phyloP scores from a whole-genome alignment of 2,888 invertebrate genomes.

The Chrysotoxum bicinctum region DNA sequence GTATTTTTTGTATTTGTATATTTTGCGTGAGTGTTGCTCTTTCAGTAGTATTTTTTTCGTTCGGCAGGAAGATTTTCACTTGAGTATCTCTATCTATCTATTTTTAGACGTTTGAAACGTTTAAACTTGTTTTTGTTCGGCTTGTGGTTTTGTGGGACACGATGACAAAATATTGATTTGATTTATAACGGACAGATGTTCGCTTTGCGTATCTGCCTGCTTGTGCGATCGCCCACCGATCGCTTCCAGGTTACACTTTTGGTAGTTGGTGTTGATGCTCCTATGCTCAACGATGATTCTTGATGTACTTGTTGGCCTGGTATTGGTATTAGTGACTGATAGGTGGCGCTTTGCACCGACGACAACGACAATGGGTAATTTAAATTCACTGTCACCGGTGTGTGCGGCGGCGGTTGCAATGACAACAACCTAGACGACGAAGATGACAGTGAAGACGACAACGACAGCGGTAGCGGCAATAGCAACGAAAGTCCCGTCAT shows the following conservation, averaged over 20 bases:
- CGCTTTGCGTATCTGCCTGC: constrained; percentile 41
- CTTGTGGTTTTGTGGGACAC: constrained; percentile 12
- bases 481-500: constrained; percentile 72
- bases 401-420: constrained; percentile 56
- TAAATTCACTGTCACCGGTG: constrained; percentile 65
- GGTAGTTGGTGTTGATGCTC: constrained; percentile 6
- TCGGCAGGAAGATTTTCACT: constrained; percentile 61
- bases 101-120: constrained; percentile 3
- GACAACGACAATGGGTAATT: constrained; percentile 64
- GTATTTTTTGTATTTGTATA: neutral
- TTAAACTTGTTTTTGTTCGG: neutral
- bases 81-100: constrained; percentile 42
- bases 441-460: constrained; percentile 54
- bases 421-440: constrained; percentile 64
- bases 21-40: constrained; percentile 12
- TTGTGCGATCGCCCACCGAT: constrained; percentile 51
- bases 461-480: constrained; percentile 67
- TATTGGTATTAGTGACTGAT: constrained; percentile 46
- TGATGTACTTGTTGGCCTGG: constrained; percentile 49
- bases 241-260: constrained; percentile 33
- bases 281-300: constrained; percentile 37
- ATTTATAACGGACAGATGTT: constrained; percentile 68
- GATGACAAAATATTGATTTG: constrained; percentile 34
- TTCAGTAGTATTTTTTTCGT: neutral
- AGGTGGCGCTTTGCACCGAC: constrained; percentile 41